phyloP scores from a whole-genome alignment of 2,888 invertebrate genomes.

The Tetragonisca angustula region DNA sequence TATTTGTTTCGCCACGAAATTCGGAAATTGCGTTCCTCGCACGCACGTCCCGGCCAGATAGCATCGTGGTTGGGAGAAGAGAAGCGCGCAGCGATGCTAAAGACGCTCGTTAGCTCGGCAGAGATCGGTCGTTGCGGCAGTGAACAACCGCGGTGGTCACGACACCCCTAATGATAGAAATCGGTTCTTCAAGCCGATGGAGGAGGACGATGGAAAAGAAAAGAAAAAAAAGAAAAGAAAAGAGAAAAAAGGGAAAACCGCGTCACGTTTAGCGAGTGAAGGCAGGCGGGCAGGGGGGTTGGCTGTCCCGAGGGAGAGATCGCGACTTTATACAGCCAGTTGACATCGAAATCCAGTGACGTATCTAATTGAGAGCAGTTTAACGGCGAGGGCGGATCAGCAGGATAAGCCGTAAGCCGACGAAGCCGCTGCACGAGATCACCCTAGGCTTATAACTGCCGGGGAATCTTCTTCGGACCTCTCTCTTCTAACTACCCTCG shows the following conservation, averaged over 20 bases:
- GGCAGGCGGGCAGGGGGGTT: neutral
- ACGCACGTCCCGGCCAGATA: neutral
- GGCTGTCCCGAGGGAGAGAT: constrained; percentile 73
- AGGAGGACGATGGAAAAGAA: neutral
- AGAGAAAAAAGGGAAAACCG: neutral
- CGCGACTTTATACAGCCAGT: constrained; percentile 68
- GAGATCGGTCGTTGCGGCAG: neutral
- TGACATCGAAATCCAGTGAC: constrained; percentile 83
- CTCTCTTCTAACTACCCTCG: constrained; percentile 53
- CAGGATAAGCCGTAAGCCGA: constrained; percentile 79
- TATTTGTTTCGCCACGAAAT: neutral
- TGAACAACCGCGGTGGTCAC: neutral
- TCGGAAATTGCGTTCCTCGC: neutral
- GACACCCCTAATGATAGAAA: neutral
- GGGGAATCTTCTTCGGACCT: constrained; percentile 72
- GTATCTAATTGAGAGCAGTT: constrained; percentile 83
- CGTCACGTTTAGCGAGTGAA: neutral
- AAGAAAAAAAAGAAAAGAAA: neutral
- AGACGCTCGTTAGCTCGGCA: neutral
- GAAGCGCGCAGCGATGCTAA: neutral
- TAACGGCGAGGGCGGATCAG: constrained; percentile 76
- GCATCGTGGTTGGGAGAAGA: neutral
- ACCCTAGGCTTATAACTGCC: constrained; percentile 81
- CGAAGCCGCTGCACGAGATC: constrained; percentile 78
- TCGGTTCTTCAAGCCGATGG: neutral